Conservation (phyloP, 1,140 invertebrate genomes). For the Pogonus chalceus region DNA sequence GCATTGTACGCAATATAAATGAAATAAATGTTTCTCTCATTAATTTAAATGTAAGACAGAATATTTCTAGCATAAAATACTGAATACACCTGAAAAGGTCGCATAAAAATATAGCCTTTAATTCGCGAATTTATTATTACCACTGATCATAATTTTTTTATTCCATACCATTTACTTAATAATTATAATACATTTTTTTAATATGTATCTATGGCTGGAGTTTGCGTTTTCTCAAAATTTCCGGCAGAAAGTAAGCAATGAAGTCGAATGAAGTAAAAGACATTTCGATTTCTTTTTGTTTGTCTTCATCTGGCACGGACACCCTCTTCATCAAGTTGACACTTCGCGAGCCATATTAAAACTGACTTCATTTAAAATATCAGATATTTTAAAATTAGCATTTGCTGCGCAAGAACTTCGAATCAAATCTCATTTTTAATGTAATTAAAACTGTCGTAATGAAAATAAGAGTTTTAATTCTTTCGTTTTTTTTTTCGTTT, state of each 20-base stretch:
- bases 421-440: slow-evolving; percentile 8
- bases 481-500: not conserved
- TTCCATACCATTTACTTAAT: too few species aligned
- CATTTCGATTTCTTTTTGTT: not conserved
- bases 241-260: not conserved
- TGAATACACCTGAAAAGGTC: not conserved
- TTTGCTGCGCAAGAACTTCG: not conserved
- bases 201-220: not conserved
- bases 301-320: too few species aligned
- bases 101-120: not conserved
- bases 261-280: not conserved
- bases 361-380: slow-evolving; percentile 3
- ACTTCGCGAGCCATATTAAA: not conserved
- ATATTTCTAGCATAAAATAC: not conserved
- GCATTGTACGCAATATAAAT: not conserved
- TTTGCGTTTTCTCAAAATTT: not conserved
- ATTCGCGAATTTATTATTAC: not conserved
- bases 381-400: slow-evolving; percentile 3
- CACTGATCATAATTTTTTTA: slow-evolving; percentile 1
- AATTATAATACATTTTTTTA: too few species aligned
- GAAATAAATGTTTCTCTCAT: slow-evolving; percentile 5
- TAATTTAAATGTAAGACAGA: slow-evolving; percentile 4
- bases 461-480: slow-evolving; percentile 7
- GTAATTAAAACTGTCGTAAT: slow-evolving; percentile 3
- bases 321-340: not conserved